Percentiles rank a stretch among this genome's conserved stretches.
phyloP scores from a whole-genome alignment of 2,113 vertebrate genomes.

The Pelusios castaneus region DNA sequence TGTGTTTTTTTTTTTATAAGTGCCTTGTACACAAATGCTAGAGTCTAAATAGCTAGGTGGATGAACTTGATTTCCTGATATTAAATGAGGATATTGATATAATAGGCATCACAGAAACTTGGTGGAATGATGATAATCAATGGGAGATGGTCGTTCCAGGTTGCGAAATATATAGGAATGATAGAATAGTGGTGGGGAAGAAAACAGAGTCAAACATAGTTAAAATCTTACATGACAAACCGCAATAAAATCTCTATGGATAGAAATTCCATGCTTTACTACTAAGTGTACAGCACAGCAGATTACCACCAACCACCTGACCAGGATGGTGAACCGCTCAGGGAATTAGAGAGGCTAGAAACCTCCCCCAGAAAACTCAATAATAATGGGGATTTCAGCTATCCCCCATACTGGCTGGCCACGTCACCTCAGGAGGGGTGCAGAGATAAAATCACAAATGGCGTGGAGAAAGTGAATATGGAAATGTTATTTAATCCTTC shows the following conservation, averaged over 20 bases:
- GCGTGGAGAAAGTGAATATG: not conserved
- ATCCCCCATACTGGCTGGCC: not conserved
- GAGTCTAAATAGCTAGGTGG: not conserved
- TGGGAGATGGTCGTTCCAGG: not conserved
- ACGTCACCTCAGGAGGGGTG: not conserved
- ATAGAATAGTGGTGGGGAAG: not conserved
- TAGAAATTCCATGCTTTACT: not conserved
- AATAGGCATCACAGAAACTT: not conserved
- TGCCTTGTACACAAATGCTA: not conserved
- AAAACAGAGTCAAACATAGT: not conserved
- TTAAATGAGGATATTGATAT: not conserved
- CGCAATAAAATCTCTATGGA: not conserved
- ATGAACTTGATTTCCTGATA: not conserved
- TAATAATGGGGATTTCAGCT: not conserved
- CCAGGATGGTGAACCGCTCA: not conserved
- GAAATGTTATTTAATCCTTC: not conserved
- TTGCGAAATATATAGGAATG: not conserved
- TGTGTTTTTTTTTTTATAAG: not conserved
- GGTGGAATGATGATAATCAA: not conserved
- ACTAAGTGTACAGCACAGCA: not conserved
- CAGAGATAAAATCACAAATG: not conserved
- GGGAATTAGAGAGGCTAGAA: not conserved
- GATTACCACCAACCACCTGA: not conserved
- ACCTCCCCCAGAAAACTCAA: not conserved
- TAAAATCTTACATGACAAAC: not conserved